phyloP scores from a whole-genome alignment of 2,113 vertebrate species.

The Xiphorhynchus elegans region DNA sequence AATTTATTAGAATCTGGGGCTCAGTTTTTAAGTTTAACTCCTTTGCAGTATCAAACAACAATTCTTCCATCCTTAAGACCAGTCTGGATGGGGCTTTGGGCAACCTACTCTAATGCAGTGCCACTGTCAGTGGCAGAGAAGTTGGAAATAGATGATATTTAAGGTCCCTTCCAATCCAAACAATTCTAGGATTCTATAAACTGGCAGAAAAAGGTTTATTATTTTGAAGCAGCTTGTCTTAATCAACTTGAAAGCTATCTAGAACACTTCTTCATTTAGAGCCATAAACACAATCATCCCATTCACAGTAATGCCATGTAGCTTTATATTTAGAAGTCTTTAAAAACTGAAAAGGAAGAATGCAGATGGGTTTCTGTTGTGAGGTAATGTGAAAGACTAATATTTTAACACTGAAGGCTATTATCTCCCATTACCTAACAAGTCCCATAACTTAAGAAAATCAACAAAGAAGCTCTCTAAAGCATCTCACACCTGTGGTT shows the following conservation, averaged over 20 bases:
- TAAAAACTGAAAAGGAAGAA: not conserved
- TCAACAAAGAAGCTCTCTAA: not conserved
- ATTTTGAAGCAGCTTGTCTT: slow-evolving; percentile 5
- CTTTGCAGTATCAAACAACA: not conserved
- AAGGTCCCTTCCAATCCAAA: not conserved
- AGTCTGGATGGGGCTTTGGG: not conserved
- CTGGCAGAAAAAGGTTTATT: not conserved
- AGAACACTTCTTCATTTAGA: not conserved
- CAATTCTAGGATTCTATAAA: not conserved
- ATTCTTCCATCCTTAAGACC: not conserved
- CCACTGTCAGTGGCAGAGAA: not conserved
- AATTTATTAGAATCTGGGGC: not conserved
- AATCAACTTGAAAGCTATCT: not conserved
- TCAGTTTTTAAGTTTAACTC: slow-evolving; percentile 11
- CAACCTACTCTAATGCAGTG: not conserved
- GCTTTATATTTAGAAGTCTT: not conserved
- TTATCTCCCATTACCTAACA: not conserved
- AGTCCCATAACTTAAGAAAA: not conserved
- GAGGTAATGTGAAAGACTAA: not conserved
- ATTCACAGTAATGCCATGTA: not conserved
- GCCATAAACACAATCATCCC: not conserved
- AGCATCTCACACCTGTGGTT: not conserved
- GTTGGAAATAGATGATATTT: not conserved
- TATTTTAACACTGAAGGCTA: not conserved
- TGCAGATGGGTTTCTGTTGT: not conserved